Conservation (phyloP, 2,113 vertebrate genomes). For the Proterorhinus semilunaris region DNA sequence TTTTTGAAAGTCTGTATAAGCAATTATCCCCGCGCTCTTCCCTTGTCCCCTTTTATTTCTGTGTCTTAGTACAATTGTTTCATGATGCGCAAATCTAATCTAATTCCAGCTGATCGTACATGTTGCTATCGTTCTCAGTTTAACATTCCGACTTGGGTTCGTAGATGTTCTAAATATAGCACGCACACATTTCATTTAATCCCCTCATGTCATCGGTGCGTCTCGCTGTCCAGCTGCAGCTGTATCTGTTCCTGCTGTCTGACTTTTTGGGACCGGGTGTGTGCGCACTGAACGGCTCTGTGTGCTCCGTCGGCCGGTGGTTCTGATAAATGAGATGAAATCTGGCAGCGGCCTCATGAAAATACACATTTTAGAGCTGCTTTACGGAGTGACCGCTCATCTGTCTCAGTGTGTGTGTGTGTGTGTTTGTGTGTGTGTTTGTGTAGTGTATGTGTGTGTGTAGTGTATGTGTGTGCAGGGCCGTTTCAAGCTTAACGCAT, state of each 20-base stretch:
- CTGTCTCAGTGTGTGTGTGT: not conserved
- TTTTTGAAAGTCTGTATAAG: too few species aligned
- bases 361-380: slow-evolving; percentile 45
- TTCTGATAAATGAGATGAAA: slow-evolving; percentile 56
- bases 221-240: slow-evolving; percentile 19
- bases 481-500: too few species aligned
- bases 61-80: too few species aligned
- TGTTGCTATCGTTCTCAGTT: not conserved
- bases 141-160: slow-evolving; percentile 11
- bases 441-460: too few species aligned
- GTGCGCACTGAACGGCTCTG: slow-evolving; percentile 32
- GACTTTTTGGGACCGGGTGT: slow-evolving; percentile 4
- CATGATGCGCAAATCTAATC: too few species aligned
- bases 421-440: too few species aligned
- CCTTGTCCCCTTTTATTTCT: too few species aligned
- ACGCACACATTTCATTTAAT: slow-evolving; percentile 46
- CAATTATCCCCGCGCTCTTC: too few species aligned
- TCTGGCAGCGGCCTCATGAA: slow-evolving; percentile 31
- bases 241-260: slow-evolving; percentile 29
- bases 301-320: slow-evolving; percentile 45
- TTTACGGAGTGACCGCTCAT: slow-evolving; percentile 41
- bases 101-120: too few species aligned
- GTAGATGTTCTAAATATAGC: slow-evolving; percentile 47
- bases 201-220: not conserved
- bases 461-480: too few species aligned